Evolutionary conservation across 2,113 vertebrate genomes (phyloP).

Genomic region (Atlantisia rogersi): DNA sequence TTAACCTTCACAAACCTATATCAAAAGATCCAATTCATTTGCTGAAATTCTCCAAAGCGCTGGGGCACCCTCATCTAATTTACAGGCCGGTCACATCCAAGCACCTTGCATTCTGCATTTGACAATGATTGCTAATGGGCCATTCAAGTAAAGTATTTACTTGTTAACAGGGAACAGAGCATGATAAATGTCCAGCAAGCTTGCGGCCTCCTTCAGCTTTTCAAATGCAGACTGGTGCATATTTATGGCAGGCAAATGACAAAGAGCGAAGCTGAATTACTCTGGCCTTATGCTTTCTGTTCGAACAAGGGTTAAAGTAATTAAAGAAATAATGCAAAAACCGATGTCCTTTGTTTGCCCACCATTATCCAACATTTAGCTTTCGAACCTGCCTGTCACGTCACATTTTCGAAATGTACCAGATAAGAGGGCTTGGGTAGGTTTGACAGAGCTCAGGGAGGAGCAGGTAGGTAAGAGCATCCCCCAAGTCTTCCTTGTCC

Average conservation of each 20-base stretch:
- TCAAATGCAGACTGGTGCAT: conserved; percentile 79
- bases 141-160: conserved; percentile 84
- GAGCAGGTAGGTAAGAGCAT: background rate
- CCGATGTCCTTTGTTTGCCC: conserved; percentile 72
- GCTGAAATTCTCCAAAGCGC: conserved; percentile 57
- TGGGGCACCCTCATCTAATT: conserved; percentile 71
- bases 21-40: conserved; percentile 60
- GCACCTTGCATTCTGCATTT: conserved; percentile 79
- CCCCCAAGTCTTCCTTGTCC: background rate
- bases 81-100: conserved; percentile 79
- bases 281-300: conserved; percentile 79
- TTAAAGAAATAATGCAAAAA: conserved; percentile 77
- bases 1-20: conserved; percentile 55
- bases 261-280: conserved; percentile 76
- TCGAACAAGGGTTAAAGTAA: conserved; percentile 80
- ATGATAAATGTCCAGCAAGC: conserved; percentile 83
- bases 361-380: conserved; percentile 54
- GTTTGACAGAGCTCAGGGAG: background rate
- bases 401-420: conserved; percentile 30
- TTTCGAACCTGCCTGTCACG: conserved; percentile 61
- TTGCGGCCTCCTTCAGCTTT: conserved; percentile 80
- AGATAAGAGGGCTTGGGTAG: background rate
- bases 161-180: conserved; percentile 82
- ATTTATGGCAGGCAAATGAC: conserved; percentile 81
- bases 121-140: conserved; percentile 84